Evolutionary conservation across 2,797 vertebrate genomes (phyloP), one percentile per base, ranked within the genome.

Genomic region (Scolopax rusticola): DNA sequence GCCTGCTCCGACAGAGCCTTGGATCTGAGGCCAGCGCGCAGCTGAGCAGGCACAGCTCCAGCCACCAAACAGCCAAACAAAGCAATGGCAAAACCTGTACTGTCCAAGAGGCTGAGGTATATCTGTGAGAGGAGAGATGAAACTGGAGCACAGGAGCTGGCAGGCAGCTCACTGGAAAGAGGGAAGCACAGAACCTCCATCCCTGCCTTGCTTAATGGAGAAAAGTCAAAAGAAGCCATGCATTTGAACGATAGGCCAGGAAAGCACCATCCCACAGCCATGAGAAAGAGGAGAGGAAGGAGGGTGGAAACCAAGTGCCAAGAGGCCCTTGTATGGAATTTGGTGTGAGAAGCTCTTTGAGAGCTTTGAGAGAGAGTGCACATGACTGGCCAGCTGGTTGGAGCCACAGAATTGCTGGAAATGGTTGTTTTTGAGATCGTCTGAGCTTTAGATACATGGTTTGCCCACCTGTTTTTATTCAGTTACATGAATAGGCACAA

Each of bases 1-100:
- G 82, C 76, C 70, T 56, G 59, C 76, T 33, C 50, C 2, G 3
- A 30, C 71, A 45, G 36, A 77, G 82, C 65, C 67, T 21, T 45
- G 82, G 54, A 45, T 56, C 12, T 1, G n/a, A 23, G 60, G 77
- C 82, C 65, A 82, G 65, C 3, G 0, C 1, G 36, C 82, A 86
- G 91, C 76, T 90, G 91, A 82, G 71, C 77, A 14, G 77, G 87
- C 71, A 61, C n/a, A 45, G 87, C 65, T 83, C 77, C 91, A 90
- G 60, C 40, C 54, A 61, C 45, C 64, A 56, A 54, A 48, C 0
- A 76, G 76, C 81, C 86, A 70, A 71, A 60, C 27, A 81, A 86
- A 85, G 91, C 81, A 76, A 38, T 9, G 45, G 91, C 53, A 53
- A 25, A 70, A 50, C 2, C 4, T 7, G 47, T 19, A 2, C 65